phyloP scores from a whole-genome alignment of 2,888 invertebrate genomes.

The Caenorhabditis parvicauda region DNA sequence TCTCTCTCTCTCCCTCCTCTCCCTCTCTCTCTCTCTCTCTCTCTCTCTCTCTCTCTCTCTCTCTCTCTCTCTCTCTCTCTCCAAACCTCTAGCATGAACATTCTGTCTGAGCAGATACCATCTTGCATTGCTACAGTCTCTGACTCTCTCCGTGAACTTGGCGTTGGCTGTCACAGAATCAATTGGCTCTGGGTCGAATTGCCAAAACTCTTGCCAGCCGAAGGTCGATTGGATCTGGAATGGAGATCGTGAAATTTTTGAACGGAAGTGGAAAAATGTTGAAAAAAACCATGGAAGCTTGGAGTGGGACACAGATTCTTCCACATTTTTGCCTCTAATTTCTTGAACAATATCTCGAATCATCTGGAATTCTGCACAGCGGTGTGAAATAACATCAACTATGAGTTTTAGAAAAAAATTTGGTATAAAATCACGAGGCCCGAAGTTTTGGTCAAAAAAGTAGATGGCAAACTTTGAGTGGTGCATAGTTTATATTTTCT shows the following conservation, averaged over 20 bases:
- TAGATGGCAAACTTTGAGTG: too few species aligned
- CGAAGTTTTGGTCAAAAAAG: too few species aligned
- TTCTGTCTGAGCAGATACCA: conserved; percentile 58
- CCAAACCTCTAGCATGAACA: conserved; percentile 53
- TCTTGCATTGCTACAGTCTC: conserved; percentile 54
- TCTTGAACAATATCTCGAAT: not conserved
- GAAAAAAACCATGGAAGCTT: too few species aligned
- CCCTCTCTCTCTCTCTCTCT: not conserved
- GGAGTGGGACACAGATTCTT: too few species aligned
- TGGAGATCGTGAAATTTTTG: too few species aligned
- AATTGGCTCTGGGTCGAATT: conserved; percentile 56
- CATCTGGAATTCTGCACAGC: too few species aligned
- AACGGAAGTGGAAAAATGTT: not conserved
- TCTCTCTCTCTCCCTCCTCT: not conserved
- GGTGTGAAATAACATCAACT: too few species aligned
- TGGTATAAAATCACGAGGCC: too few species aligned
- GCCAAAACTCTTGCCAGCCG: conserved; percentile 62
- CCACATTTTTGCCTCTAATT: too few species aligned
- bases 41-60: not conserved
- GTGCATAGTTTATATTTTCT: too few species aligned
- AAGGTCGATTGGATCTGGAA: conserved; percentile 54
- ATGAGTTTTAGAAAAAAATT: too few species aligned
- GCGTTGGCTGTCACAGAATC: conserved; percentile 33
- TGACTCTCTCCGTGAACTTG: conserved; percentile 32
- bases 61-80: too few species aligned